Evolutionary conservation across 2,113 vertebrate species (phyloP).

Genomic region (Crotalus helleri): DNA sequence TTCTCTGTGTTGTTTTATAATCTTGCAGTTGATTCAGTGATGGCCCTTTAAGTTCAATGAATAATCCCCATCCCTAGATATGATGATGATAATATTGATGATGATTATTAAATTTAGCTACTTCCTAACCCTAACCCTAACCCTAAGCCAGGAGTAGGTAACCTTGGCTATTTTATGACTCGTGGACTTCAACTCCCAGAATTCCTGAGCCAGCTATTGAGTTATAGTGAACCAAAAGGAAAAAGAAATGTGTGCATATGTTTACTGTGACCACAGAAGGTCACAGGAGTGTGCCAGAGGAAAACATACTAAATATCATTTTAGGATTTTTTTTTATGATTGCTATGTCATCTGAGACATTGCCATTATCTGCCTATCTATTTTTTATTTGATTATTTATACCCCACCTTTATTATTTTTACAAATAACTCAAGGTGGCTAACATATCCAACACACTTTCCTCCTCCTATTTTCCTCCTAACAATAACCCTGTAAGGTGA

Average conservation of each 20-base stretch:
- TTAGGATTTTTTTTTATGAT: neutral
- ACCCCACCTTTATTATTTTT: neutral
- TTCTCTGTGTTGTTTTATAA: neutral
- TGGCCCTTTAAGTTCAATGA: neutral
- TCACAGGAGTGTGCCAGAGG: neutral
- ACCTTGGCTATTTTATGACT: no score
- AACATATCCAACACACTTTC: neutral
- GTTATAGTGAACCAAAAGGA: neutral
- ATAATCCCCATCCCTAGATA: neutral
- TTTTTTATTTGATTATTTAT: neutral
- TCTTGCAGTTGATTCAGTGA: neutral
- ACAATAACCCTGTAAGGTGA: neutral
- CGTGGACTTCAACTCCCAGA: no score
- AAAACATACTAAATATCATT: neutral
- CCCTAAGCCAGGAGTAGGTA: neutral
- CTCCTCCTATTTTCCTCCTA: neutral
- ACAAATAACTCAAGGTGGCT: neutral
- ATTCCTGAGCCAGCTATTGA: no score
- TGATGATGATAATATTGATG: neutral
- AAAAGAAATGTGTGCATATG: neutral
- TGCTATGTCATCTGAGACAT: neutral
- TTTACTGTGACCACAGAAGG: neutral
- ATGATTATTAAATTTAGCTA: neutral
- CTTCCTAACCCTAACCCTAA: neutral
- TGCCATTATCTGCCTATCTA: neutral